phyloP scores from a whole-genome alignment of 2,888 invertebrate species.

The Stenchaetothrips biformis region DNA sequence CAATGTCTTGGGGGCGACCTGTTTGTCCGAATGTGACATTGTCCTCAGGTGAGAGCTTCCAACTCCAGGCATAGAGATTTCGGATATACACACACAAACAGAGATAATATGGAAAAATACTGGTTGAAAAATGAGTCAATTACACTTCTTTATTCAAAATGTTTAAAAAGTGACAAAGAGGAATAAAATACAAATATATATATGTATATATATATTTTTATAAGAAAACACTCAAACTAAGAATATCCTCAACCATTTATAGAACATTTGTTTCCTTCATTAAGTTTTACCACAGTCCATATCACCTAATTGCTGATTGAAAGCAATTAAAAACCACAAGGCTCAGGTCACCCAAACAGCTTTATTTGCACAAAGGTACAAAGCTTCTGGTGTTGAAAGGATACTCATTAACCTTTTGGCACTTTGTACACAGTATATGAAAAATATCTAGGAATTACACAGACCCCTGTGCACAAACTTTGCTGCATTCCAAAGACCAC shows the following conservation, averaged over 20 bases:
- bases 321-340: background rate
- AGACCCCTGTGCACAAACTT: background rate
- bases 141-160: background rate
- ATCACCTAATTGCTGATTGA: background rate
- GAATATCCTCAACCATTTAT: constrained; percentile 1
- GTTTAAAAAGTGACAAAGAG: background rate
- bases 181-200: background rate
- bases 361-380: no score
- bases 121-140: background rate
- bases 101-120: no score
- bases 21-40: no score
- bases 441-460: background rate
- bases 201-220: background rate
- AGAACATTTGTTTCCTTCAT: background rate
- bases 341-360: no score
- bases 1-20: no score
- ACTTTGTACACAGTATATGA: background rate
- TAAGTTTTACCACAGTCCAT: constrained; percentile 8
- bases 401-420: no score
- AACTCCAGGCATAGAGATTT: no score
- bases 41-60: no score
- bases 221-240: background rate
- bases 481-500: no score
- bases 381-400: no score
- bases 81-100: no score